Evolutionary conservation across 1,140 invertebrate genomes (phyloP).

Genomic region (Calliphora vicina): DNA sequence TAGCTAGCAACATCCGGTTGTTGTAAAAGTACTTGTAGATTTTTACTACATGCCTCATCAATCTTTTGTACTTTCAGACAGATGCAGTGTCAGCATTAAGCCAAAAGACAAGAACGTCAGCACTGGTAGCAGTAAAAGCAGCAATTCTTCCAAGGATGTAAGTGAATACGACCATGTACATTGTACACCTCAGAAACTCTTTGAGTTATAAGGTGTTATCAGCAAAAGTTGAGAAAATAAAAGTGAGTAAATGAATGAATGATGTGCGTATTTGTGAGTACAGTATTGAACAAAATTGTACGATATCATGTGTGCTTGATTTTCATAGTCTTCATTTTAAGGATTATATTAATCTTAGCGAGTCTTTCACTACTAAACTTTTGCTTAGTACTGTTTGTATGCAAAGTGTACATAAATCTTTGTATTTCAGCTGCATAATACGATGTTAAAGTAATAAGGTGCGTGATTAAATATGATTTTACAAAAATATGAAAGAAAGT

Average conservation of each 20-base stretch:
- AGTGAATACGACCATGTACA: not conserved
- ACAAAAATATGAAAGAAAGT: not conserved
- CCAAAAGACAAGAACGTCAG: not conserved
- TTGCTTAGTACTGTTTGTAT: too few relatives aligned
- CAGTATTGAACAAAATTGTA: too few relatives aligned
- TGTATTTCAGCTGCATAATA: not conserved
- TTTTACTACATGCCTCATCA: constrained; percentile 7
- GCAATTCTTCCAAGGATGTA: not conserved
- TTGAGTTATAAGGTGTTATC: constrained; percentile 19
- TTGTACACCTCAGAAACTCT: not conserved
- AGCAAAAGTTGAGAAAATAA: not conserved
- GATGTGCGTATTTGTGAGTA: not conserved
- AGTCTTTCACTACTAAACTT: too few relatives aligned
- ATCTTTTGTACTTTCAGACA: constrained; percentile 17
- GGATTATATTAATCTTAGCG: too few relatives aligned
- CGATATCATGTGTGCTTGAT: too few relatives aligned
- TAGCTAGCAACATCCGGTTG: constrained; percentile 8
- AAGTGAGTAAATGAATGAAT: not conserved
- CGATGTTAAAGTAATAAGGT: not conserved
- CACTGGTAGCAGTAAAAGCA: not conserved
- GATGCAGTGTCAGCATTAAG: constrained; percentile 28
- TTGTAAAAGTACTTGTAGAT: not conserved
- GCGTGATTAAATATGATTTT: not conserved
- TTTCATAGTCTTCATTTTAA: too few relatives aligned
- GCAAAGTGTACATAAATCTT: too few relatives aligned